Conservation (phyloP, 2,797 vertebrate genomes). For the Peromyscus attwateri region DNA sequence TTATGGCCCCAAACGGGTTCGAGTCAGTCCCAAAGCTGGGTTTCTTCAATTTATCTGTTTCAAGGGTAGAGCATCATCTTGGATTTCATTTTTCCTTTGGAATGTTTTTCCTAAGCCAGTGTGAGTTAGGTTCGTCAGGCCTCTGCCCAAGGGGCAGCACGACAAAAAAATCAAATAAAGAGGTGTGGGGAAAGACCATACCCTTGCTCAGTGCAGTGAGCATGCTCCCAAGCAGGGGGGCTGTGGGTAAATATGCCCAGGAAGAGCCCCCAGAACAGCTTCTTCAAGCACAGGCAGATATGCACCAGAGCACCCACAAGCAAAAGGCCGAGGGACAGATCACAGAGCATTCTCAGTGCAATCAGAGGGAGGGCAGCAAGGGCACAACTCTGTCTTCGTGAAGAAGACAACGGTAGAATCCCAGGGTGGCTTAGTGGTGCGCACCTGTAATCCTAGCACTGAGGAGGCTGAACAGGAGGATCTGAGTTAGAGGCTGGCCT, state of each 20-base stretch:
- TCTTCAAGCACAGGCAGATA: neutral
- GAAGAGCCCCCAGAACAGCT: neutral
- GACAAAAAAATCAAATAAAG: neutral
- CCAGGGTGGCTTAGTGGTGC: no score
- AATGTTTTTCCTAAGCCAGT: neutral
- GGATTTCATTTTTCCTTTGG: neutral
- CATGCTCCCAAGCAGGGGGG: no score
- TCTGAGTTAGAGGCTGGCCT: neutral
- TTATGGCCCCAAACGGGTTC: neutral
- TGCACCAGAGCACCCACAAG: neutral
- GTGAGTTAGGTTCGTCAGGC: neutral
- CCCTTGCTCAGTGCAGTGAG: neutral
- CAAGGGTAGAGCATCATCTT: neutral
- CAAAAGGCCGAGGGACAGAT: neutral
- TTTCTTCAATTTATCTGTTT: neutral
- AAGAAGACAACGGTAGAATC: neutral
- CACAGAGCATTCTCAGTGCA: neutral
- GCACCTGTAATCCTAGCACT: neutral
- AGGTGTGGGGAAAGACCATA: neutral
- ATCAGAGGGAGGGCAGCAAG: neutral
- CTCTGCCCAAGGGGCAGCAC: neutral
- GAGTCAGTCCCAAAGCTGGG: conserved; percentile 4
- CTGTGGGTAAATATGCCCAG: neutral
- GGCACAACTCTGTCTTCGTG: neutral
- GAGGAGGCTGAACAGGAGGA: neutral